Base-by-base conservation (phyloP, 64 coral and sea anemone genomes). In the Actinia tenebrosa region DNA sequence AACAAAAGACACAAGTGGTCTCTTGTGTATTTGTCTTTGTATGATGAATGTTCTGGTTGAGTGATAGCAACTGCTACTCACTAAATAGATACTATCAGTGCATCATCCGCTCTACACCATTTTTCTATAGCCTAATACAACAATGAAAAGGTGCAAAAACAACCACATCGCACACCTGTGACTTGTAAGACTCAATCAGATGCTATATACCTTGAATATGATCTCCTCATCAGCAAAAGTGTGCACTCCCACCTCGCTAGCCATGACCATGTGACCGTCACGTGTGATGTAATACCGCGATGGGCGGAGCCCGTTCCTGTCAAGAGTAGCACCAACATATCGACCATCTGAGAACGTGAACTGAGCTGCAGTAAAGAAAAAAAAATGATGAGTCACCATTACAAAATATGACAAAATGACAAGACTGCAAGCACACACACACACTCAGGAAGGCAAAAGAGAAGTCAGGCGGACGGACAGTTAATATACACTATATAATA, bases 321-420 rank as follows among this genome's bases (percentile, higher is more conserved):
- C 95, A 19, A 98, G 61, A 82, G 94, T 87, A 13, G 95, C 95
- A 44, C 95, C 95, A 78, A 98, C 93, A 80, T 98, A 98, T 13
- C 92, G 92, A 30, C 95, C 95, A 64, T 98, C 95, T 86, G 95
- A 92, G 89, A 98, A 98, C 26, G 95, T 98, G 87, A 98, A 98
- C 80, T 94, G 85, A 43, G 95, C 95, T 98, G 64, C 37, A 47
- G 20, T 45, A 79, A 26, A 79, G 45, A 79, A 66, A 66, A 66
- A 66, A 20, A 23, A 8, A 50, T 50, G 7, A 66, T n/a, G 63
- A 66, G 7, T 66, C 20, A 66, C 63, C 20, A 37, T 37, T 37
- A 37, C 30, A 37, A 66, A n/a, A 66, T 3, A n/a, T 20, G 63
- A n/a, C 63, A 20, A 66, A 66, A 5, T 1, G 22, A 23, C 69